Evolutionary conservation across 2,113 vertebrate species (phyloP).

Genomic region (Nannospalax galili): DNA sequence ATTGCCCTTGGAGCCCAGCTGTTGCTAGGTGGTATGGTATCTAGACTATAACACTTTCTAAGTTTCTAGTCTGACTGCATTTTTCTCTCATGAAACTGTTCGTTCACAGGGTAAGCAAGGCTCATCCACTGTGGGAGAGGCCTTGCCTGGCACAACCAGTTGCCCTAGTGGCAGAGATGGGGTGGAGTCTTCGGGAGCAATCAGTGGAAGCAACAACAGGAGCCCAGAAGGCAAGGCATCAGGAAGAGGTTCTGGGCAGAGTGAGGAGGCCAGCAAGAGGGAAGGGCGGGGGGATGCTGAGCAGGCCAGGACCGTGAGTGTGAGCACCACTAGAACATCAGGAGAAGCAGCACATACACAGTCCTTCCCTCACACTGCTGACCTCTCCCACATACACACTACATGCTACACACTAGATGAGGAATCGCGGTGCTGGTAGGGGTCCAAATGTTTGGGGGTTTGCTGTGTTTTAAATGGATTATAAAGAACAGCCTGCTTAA

Average conservation of each 20-base stretch:
- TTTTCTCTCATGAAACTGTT: not conserved
- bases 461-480: not conserved
- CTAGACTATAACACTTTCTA: not conserved
- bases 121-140: not conserved
- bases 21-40: not conserved
- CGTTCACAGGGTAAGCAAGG: not conserved
- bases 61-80: not conserved
- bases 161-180: not conserved
- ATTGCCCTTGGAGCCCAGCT: not conserved
- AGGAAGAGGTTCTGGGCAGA: not conserved
- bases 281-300: rapidly evolving
- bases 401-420: not conserved
- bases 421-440: not conserved
- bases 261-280: not conserved
- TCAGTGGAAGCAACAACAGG: not conserved
- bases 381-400: not conserved
- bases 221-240: not conserved
- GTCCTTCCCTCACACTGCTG: not conserved
- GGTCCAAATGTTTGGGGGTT: not conserved
- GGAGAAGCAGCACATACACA: rapidly evolving
- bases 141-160: not conserved
- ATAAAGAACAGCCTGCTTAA: not conserved
- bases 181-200: not conserved
- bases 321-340: too few species aligned
- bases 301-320: not conserved